phyloP scores from a whole-genome alignment of 2,113 vertebrate species.

The human (Homo sapiens) region GRCh38 chr3:26606001-26606500 shows the following conservation, averaged over 20 bases:
- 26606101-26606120: background rate
- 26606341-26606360: background rate
- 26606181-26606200: constrained; percentile 38
- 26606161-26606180: constrained; percentile 15
- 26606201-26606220: constrained; percentile 31
- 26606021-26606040: background rate
- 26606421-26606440: constrained; percentile 26
- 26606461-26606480: background rate
- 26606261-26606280: background rate
- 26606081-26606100: background rate
- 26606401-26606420: background rate
- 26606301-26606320: background rate
- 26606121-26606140: background rate
- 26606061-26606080: background rate
- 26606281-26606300: constrained; percentile 41
- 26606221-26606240: constrained; percentile 14
- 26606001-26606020: too few species aligned
- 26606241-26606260: constrained; percentile 21
- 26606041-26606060: background rate
- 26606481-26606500: background rate
- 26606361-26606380: background rate
- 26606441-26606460: background rate
- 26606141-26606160: background rate
- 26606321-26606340: constrained; percentile 47
- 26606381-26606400: background rate